Conservation (phyloP, 2,888 invertebrate genomes). For the Terebella lapidaria region DNA sequence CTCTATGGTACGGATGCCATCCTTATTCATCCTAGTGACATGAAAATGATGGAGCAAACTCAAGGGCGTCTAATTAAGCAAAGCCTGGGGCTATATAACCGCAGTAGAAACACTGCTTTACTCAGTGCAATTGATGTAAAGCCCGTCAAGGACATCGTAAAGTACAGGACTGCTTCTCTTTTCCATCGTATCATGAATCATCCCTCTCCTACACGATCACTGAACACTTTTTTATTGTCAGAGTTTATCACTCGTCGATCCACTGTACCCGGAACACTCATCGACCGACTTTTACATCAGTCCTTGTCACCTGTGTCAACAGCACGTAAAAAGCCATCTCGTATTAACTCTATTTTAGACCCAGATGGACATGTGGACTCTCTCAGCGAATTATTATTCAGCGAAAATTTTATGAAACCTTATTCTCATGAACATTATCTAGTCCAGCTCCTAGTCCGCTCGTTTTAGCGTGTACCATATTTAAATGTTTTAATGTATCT, state of each 20-base stretch:
- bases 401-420: background rate
- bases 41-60: background rate
- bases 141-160: background rate
- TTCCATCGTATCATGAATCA: background rate
- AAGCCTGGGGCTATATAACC: background rate
- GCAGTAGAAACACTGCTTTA: background rate
- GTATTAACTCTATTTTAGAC: background rate
- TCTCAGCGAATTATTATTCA: background rate
- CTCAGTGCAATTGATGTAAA: background rate
- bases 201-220: background rate
- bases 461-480: background rate
- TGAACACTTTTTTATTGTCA: background rate
- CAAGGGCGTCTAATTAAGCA: background rate
- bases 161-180: background rate
- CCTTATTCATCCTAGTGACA: background rate
- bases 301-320: background rate
- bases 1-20: background rate
- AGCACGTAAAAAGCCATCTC: background rate
- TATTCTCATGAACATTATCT: background rate
- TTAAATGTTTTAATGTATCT: background rate
- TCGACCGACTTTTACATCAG: too few relatives aligned
- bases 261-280: background rate
- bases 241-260: background rate
- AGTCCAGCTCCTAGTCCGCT: background rate
- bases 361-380: background rate